phyloP scores from a whole-genome alignment of 1,140 invertebrate species.

The Diabrotica virgifera region DNA sequence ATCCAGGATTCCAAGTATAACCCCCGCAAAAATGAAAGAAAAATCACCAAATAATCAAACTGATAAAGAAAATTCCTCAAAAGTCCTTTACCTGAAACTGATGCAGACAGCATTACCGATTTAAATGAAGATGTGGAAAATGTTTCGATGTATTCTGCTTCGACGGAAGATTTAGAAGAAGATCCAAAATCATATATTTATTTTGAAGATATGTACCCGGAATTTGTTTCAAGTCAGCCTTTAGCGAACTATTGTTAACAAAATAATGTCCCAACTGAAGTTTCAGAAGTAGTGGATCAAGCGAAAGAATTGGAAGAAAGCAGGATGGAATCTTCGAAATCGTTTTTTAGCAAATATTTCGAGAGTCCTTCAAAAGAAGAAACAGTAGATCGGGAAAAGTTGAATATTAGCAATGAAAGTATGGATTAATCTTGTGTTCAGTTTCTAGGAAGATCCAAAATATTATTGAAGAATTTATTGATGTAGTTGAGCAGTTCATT shows the following conservation, averaged over 20 bases:
- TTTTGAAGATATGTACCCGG: slow-evolving; percentile 31
- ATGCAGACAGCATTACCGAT: background rate
- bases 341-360: slow-evolving; percentile 53
- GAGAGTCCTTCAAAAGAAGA: slow-evolving; percentile 25
- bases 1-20: background rate
- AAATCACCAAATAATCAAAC: background rate
- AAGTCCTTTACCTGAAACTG: no score
- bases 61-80: background rate
- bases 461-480: background rate
- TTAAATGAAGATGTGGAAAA: slow-evolving; percentile 28
- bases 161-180: slow-evolving; percentile 30
- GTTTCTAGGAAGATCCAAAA: background rate
- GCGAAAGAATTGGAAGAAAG: background rate
- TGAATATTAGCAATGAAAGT: no score
- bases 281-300: background rate
- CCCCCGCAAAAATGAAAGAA: slow-evolving; percentile 5
- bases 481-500: background rate
- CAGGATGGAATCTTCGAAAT: slow-evolving; percentile 21
- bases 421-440: no score
- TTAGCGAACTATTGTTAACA: background rate
- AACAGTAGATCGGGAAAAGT: background rate
- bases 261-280: slow-evolving; percentile 8
- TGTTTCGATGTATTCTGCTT: slow-evolving; percentile 31
- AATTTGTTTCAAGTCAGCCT: slow-evolving; percentile 22
- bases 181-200: slow-evolving; percentile 24